phyloP scores from a whole-genome alignment of 2,888 invertebrate species.

The Dascillus cervinus region DNA sequence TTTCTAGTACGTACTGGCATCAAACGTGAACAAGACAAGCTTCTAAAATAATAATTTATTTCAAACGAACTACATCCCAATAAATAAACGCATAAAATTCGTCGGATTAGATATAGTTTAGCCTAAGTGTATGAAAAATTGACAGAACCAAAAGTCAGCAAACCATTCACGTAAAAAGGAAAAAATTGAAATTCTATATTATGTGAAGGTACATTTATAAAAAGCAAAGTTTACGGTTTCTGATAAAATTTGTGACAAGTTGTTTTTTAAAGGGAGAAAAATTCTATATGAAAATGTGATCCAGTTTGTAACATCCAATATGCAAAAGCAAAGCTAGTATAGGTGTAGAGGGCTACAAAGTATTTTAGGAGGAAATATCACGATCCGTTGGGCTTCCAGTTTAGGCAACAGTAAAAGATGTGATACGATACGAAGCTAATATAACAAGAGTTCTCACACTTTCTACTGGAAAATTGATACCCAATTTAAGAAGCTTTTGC shows the following conservation, averaged over 20 bases:
- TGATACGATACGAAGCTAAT: conserved; percentile 6
- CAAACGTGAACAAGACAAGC: too few relatives aligned
- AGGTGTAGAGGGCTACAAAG: conserved; percentile 10
- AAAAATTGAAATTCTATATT: too few relatives aligned
- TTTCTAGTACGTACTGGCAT: too few relatives aligned
- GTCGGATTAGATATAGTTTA: too few relatives aligned
- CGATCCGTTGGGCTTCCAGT: conserved; percentile 7
- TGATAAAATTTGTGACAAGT: neutral
- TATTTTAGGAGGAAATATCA: conserved; percentile 7
- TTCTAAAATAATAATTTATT: too few relatives aligned
- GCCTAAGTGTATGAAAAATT: too few relatives aligned
- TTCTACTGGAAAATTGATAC: conserved; percentile 10
- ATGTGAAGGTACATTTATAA: too few relatives aligned
- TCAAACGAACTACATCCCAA: too few relatives aligned
- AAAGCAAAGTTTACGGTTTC: neutral
- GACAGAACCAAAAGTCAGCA: too few relatives aligned
- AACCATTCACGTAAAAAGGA: too few relatives aligned
- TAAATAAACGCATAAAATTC: too few relatives aligned
- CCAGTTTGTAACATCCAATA: conserved; percentile 9
- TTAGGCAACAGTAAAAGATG: conserved; percentile 10
- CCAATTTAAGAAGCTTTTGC: conserved; percentile 6
- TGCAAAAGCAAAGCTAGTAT: conserved; percentile 7
- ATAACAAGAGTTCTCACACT: conserved; percentile 10
- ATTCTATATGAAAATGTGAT: conserved; percentile 8
- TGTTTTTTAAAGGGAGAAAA: too few relatives aligned